A percentile compares a stretch with the other conserved stretches of the same genome.
phyloP scores from a whole-genome alignment of 2,797 vertebrate genomes.

The Lepilemur septentrionalis region DNA sequence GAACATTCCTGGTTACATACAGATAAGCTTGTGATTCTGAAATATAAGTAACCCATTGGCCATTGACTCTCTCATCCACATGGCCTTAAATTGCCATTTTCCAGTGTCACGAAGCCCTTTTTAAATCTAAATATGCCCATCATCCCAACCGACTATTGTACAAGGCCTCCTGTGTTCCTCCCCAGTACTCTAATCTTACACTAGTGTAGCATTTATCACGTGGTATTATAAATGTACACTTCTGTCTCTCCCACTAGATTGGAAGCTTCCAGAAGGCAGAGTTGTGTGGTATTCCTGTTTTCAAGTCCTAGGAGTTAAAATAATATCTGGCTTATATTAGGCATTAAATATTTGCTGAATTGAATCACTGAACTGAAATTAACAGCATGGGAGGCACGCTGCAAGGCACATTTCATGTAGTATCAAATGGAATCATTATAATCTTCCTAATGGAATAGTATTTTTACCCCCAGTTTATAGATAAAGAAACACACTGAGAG shows the following conservation, averaged over 20 bases:
- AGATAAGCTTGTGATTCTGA: conserved; percentile 4
- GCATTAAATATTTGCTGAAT: not conserved
- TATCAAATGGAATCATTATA: not conserved
- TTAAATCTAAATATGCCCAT: not conserved
- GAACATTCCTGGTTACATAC: conserved; percentile 6
- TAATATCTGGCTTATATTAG: not conserved
- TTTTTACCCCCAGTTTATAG: not conserved
- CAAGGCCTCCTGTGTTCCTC: not conserved
- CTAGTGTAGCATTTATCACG: not conserved
- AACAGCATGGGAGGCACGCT: not conserved
- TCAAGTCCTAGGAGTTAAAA: not conserved
- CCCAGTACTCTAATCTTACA: not conserved
- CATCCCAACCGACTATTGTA: not conserved
- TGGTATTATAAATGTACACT: not conserved
- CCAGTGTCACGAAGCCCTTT: not conserved
- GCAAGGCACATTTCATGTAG: not conserved
- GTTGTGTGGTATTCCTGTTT: not conserved
- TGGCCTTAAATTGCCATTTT: not conserved
- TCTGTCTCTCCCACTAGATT: not conserved
- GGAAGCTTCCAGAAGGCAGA: not conserved
- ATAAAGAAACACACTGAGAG: not conserved
- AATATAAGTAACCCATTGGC: conserved; percentile 7
- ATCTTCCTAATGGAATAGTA: not conserved
- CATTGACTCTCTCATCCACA: not conserved
- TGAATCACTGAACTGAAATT: conserved; percentile 7